Conservation (phyloP, 2,888 invertebrate genomes). For the Spatulosminthurus flaviceps region DNA sequence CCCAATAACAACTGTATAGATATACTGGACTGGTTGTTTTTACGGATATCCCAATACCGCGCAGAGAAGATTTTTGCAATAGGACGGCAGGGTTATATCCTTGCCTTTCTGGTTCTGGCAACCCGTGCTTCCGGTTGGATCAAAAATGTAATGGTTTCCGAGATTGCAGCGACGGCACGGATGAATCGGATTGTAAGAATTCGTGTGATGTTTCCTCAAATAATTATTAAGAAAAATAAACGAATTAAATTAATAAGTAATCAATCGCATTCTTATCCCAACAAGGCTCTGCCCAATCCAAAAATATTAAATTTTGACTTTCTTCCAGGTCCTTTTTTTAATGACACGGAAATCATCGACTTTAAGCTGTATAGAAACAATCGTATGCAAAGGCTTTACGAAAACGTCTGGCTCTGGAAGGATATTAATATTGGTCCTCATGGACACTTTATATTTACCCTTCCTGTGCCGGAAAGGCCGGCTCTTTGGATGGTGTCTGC, state of each 20-base stretch:
- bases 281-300: too few species aligned
- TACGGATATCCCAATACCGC: constrained; percentile 83
- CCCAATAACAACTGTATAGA: constrained; percentile 57
- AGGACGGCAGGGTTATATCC: constrained; percentile 77
- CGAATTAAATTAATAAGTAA: not conserved
- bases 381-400: constrained; percentile 87
- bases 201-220: not conserved
- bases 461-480: constrained; percentile 83
- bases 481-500: constrained; percentile 94
- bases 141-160: constrained; percentile 79
- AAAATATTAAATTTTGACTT: too few species aligned
- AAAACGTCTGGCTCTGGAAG: constrained; percentile 95
- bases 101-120: constrained; percentile 74
- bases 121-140: constrained; percentile 78
- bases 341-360: constrained; percentile 75
- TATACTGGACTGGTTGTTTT: constrained; percentile 86
- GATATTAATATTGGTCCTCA: constrained; percentile 93
- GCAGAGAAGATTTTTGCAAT: constrained; percentile 77
- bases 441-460: constrained; percentile 85
- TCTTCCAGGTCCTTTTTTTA: constrained; percentile 71
- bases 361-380: constrained; percentile 88
- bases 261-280: too few species aligned
- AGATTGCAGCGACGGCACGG: constrained; percentile 87
- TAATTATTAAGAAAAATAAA: not conserved
- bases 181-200: constrained; percentile 79